Base-by-base conservation (phyloP, 92 coral and sea anemone genomes). In the Porites cylindrica region DNA sequence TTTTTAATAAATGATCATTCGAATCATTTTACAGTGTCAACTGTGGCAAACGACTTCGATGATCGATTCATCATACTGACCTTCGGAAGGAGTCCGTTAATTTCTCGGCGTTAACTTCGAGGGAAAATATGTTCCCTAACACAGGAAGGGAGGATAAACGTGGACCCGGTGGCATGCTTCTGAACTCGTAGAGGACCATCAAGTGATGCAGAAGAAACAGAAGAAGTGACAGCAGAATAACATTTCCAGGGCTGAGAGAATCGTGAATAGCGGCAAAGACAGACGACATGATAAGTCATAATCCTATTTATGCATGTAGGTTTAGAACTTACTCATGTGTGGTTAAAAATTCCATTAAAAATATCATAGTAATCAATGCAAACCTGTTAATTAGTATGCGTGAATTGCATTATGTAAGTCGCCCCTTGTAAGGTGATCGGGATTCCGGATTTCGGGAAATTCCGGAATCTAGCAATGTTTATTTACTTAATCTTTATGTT, bases 121-220 rank as follows among this genome's bases (percentile, higher is more conserved):
- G 72, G 64, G 82, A 72, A 17, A 85, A 43, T 14, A 90, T 17
- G 43, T 90, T 80, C 8, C 90, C 93, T 11, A 86, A n/a, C 13
- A 90, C 13, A n/a, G 93, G 93, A 17, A 90, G 67, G 68, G 78
- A 61, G n/a, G 87, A 53, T 29, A 56, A 80, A 19, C 93, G 78
- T 7, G 93, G 93, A 17, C 93, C 93, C 5, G 93, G 90, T 8
- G 93, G 93, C 90, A 90, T 80, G 23, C 63, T 85, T 23, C 87
- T 61, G 60, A 86, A 90, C 19, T 90, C 84, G 69, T 80, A 86
- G 75, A 90, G 76, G 1, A 63, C 79, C 77, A 70, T 52, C 79
- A 86, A 50, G 26, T 82, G 20, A 43, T 82, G 62, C 9, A 84
- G 66, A 16, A 89, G 12, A 20, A 67, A 64, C 14, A 89, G 16